These are phyloP conservation scores for Gallinago paraguaiae DNA, from an alignment of 2,113 vertebrate genomes.

Conservation along the genomic window DNA sequence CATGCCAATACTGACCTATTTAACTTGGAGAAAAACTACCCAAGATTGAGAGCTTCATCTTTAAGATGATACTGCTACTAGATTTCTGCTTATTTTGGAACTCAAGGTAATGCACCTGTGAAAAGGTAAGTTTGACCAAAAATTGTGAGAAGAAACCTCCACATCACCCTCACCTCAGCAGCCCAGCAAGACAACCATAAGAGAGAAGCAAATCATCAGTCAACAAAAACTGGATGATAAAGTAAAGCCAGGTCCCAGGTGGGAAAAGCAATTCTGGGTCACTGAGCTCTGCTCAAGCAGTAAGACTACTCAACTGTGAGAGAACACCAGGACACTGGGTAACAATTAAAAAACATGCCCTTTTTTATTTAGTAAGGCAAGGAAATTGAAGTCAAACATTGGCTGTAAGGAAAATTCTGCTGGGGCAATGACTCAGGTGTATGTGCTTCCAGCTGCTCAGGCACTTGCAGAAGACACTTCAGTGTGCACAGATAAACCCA, in stretches of 20 bases:
- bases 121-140: neutral
- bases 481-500: neutral
- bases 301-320: neutral
- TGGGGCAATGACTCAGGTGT: neutral
- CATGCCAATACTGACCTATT: neutral
- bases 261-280: neutral
- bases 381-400: neutral
- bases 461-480: accelerated
- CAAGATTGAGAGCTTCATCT: neutral
- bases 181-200: neutral
- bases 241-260: neutral
- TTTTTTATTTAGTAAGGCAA: neutral
- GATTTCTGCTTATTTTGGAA: neutral
- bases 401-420: neutral
- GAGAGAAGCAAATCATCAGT: neutral
- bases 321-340: neutral
- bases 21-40: neutral
- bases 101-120: neutral
- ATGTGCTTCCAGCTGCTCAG: neutral
- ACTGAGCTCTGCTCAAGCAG: neutral
- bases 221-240: neutral
- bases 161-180: accelerated
- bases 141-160: neutral
- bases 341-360: neutral
- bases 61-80: neutral